A percentile compares a stretch with the other conserved stretches of the same genome.
Conservation (phyloP, 2,113 vertebrate genomes). For the Paraplagusia blochii region DNA sequence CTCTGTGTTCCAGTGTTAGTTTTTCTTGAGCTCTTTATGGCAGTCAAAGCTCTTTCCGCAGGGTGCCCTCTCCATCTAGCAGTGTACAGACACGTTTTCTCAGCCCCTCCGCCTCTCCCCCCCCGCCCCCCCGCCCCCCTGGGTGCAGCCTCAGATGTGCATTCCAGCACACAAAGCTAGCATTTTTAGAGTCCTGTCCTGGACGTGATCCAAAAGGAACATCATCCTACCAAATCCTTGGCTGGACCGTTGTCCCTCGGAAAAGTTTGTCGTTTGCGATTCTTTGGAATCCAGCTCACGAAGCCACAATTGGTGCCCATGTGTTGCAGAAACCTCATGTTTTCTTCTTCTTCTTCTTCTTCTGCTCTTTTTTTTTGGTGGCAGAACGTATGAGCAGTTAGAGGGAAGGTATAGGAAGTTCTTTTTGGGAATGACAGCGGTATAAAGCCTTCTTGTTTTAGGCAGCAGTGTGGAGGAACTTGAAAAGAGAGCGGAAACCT, state of each 20-base stretch:
- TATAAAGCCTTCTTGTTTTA: conserved; percentile 78
- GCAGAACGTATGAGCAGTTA: no score
- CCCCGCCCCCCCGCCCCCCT: conserved; percentile 49
- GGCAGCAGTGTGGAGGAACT: conserved; percentile 55
- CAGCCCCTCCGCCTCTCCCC: conserved; percentile 60
- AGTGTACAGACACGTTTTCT: conserved; percentile 80
- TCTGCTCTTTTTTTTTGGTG: no score
- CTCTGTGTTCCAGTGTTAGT: conserved; percentile 25
- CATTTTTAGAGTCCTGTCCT: conserved; percentile 64
- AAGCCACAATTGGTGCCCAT: no score
- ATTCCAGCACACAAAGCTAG: conserved; percentile 78
- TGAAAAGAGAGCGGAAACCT: conserved; percentile 34
- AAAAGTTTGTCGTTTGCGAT: no score
- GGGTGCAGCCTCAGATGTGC: conserved; percentile 72
- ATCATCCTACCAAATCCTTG: conserved; percentile 29
- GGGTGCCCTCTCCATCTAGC: conserved; percentile 64
- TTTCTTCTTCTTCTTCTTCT: not conserved
- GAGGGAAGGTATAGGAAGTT: conserved; percentile 35
- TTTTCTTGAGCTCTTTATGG: conserved; percentile 42
- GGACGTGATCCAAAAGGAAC: conserved; percentile 39
- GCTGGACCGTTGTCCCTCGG: conserved; percentile 14
- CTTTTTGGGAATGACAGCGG: conserved; percentile 61
- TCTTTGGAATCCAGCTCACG: no score
- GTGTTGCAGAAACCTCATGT: no score
- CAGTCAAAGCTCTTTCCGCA: conserved; percentile 60